phyloP scores from a whole-genome alignment of 2,797 vertebrate species.

The Microctenopoma stevenorrisi region DNA sequence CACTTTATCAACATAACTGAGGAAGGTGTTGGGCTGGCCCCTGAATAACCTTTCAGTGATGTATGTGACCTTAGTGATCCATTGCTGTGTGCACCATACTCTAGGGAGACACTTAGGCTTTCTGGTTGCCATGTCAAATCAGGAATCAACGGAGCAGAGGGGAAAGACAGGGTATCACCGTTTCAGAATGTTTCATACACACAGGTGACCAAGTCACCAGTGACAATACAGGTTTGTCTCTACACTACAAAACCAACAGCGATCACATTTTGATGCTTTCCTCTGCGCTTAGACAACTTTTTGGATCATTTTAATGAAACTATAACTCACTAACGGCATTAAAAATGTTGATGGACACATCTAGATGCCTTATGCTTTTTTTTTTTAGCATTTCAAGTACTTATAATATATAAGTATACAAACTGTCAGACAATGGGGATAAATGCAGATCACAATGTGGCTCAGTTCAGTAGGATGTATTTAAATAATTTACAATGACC shows the following conservation, averaged over 20 bases:
- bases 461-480: not conserved
- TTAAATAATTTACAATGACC: not conserved
- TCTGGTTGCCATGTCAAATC: slow-evolving; percentile 53
- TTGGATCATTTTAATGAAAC: not conserved
- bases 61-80: slow-evolving; percentile 57
- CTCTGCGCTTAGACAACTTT: not conserved
- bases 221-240: slow-evolving; percentile 22
- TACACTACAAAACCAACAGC: slow-evolving; percentile 6
- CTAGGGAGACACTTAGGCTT: slow-evolving; percentile 47
- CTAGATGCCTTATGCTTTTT: not conserved
- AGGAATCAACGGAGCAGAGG: slow-evolving; percentile 31
- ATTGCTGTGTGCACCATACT: slow-evolving; percentile 12
- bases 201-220: slow-evolving; percentile 22
- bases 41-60: slow-evolving; percentile 52
- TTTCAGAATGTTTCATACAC: slow-evolving; percentile 20
- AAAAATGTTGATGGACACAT: slow-evolving; percentile 7
- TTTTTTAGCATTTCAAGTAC: not conserved
- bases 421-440: not conserved
- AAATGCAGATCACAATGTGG: not conserved
- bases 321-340: not conserved
- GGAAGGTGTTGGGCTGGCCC: slow-evolving; percentile 44
- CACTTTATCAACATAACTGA: slow-evolving; percentile 57
- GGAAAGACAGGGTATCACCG: slow-evolving; percentile 27
- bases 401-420: not conserved
- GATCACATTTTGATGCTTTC: not conserved